These are phyloP conservation scores for Orthosia incerta DNA, from an alignment of 2,888 invertebrate species.

Conservation along the genomic window DNA sequence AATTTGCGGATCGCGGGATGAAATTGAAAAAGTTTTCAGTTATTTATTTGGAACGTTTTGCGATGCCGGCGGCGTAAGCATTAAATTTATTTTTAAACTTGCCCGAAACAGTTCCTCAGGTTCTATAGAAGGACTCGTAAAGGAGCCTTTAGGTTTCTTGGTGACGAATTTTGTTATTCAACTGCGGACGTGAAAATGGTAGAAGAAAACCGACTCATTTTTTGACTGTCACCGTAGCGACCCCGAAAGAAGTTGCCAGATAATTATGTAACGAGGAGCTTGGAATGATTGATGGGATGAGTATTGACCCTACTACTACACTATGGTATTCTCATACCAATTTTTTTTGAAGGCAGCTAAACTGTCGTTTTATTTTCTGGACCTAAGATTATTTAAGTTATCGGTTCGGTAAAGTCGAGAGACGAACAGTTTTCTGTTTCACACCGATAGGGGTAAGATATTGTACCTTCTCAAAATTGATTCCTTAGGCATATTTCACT, in stretches of 20 bases:
- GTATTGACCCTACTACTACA: too few species aligned
- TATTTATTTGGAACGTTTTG: slow-evolving; percentile 88
- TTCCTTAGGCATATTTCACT: too few species aligned
- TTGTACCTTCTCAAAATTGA: too few species aligned
- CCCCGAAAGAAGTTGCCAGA: not conserved
- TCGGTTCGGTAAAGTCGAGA: not conserved
- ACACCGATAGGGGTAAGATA: too few species aligned
- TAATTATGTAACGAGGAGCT: not conserved
- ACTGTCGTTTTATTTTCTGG: not conserved
- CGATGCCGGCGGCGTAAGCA: slow-evolving; percentile 78
- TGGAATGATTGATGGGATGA: not conserved
- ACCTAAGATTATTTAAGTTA: not conserved
- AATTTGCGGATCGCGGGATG: slow-evolving; percentile 88
- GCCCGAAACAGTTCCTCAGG: slow-evolving; percentile 73
- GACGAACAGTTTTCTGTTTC: not conserved
- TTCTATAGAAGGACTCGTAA: slow-evolving; percentile 42
- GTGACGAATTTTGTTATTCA: slow-evolving; percentile 24
- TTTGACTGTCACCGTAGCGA: not conserved
- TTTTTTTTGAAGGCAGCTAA: not conserved
- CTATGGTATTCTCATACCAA: too few species aligned
- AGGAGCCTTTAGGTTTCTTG: slow-evolving; percentile 31
- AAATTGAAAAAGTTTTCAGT: slow-evolving; percentile 90
- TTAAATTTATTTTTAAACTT: slow-evolving; percentile 85
- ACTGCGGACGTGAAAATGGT: not conserved
- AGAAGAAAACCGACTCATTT: not conserved